Conservation (phyloP, 2,797 vertebrate species). For the Acanthurus lineatus region DNA sequence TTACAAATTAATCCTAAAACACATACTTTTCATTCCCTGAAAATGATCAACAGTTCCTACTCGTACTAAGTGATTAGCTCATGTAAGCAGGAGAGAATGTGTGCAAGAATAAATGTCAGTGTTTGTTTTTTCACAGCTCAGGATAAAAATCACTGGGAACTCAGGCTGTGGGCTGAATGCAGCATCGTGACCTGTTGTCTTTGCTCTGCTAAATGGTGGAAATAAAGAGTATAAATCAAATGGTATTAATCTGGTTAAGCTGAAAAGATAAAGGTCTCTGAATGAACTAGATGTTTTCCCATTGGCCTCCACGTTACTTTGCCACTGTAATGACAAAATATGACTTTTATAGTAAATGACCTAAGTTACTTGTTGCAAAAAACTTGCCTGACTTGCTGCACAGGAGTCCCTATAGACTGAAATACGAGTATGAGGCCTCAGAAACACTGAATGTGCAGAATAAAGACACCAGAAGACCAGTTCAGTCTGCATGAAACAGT, state of each 20-base stretch:
- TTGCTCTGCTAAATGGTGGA: neutral
- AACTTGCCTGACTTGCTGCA: neutral
- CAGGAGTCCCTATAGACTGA: too few relatives aligned
- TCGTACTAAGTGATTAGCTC: neutral
- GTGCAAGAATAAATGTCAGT: neutral
- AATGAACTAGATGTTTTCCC: neutral
- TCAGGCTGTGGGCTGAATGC: neutral
- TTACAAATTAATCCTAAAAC: neutral
- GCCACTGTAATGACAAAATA: neutral
- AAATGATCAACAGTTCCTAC: neutral
- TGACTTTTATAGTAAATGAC: neutral
- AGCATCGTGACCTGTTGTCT: neutral
- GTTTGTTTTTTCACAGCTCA: conserved; percentile 5
- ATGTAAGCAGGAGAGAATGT: neutral
- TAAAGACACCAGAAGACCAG: neutral
- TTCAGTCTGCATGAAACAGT: conserved; percentile 53
- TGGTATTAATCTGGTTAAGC: neutral
- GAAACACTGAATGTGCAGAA: neutral
- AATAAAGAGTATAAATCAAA: neutral
- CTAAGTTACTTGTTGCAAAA: neutral
- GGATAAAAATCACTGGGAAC: neutral
- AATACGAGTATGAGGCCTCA: neutral
- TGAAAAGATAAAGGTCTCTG: neutral
- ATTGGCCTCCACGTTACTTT: neutral
- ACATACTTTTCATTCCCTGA: neutral